Percentiles rank a stretch among this genome's conserved stretches.
These are phyloP conservation scores for Hydrophis major DNA, from an alignment of 2,797 vertebrate species.

Conservation along the genomic window DNA sequence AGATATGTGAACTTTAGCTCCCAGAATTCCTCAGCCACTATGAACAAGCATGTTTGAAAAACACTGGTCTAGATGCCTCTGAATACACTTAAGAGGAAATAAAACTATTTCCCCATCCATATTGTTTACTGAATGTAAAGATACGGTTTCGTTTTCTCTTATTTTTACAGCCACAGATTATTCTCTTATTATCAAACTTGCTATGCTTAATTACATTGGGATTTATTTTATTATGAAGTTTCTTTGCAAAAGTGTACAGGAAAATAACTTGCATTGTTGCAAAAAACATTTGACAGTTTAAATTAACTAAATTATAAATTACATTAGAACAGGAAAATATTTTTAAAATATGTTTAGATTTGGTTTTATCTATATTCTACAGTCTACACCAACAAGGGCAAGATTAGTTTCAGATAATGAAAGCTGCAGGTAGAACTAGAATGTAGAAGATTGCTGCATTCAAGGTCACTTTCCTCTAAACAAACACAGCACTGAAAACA, in stretches of 20 bases:
- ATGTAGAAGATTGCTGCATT: neutral
- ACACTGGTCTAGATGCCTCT: neutral
- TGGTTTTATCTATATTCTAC: neutral
- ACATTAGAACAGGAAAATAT: neutral
- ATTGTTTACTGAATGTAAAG: neutral
- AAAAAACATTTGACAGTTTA: neutral
- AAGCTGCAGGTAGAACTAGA: neutral
- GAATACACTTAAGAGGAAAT: neutral
- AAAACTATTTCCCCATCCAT: neutral
- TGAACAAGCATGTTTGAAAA: neutral
- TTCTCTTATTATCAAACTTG: neutral
- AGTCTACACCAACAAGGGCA: neutral
- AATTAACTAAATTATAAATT: neutral
- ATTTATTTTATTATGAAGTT: neutral
- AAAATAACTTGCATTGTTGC: neutral
- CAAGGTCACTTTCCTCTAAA: neutral
- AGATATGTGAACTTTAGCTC: neutral
- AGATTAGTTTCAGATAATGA: neutral
- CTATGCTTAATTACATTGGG: neutral
- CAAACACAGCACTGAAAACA: neutral
- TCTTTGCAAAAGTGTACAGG: neutral
- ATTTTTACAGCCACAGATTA: neutral
- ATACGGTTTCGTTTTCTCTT: neutral
- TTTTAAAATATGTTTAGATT: neutral
- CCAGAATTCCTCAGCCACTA: neutral